Conservation (phyloP, 2,797 vertebrate species). For the Molossus alvarezi region DNA sequence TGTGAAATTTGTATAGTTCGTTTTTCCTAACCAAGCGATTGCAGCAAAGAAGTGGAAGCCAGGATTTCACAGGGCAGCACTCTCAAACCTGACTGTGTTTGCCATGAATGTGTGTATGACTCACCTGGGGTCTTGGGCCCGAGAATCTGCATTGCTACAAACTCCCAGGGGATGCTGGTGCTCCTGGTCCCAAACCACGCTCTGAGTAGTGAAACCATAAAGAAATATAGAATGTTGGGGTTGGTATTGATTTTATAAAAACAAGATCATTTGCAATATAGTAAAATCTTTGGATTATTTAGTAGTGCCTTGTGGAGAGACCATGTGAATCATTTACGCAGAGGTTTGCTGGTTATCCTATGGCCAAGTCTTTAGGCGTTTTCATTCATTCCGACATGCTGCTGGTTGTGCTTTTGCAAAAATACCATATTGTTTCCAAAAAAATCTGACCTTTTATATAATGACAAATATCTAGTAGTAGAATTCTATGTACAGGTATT, state of each 20-base stretch:
- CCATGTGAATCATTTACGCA: not conserved
- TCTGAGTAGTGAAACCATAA: not conserved
- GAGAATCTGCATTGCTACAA: not conserved
- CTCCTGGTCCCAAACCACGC: not conserved
- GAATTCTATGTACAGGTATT: not conserved
- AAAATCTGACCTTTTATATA: constrained; percentile 39
- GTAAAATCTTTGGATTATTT: not conserved
- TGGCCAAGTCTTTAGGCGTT: not conserved
- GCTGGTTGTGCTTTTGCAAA: not conserved
- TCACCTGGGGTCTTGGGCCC: not conserved
- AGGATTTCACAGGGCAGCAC: not conserved
- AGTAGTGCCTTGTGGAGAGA: no score
- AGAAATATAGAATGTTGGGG: constrained; percentile 15
- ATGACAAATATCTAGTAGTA: not conserved
- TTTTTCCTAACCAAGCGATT: constrained; percentile 42
- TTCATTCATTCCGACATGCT: not conserved
- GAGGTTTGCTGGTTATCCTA: not conserved
- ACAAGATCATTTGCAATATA: not conserved
- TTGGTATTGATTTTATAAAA: constrained; percentile 36
- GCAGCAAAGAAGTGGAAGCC: not conserved
- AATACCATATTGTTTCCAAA: not conserved
- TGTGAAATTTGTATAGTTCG: constrained; percentile 51
- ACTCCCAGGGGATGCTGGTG: not conserved
- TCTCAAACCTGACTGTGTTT: not conserved
- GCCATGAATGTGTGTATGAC: fast-evolving